phyloP scores from a whole-genome alignment of 2,113 vertebrate genomes.

The Callaeas wilsoni region DNA sequence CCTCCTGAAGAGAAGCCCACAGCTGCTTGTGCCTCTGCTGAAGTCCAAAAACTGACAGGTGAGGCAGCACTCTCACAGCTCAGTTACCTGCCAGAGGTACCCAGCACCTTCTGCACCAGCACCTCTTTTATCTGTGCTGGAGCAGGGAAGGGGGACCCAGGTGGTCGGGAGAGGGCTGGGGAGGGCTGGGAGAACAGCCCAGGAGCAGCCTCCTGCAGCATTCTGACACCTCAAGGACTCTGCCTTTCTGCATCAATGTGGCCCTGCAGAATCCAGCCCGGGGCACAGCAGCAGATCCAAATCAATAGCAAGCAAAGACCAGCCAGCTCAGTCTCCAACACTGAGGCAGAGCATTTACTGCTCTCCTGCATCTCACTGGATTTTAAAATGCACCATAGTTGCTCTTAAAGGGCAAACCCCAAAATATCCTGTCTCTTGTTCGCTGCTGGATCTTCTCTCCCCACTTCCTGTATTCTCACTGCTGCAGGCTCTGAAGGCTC shows the following conservation, averaged over 20 bases:
- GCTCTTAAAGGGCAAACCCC: neutral
- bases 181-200: neutral
- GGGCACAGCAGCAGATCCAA: neutral
- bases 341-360: neutral
- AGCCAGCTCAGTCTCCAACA: neutral
- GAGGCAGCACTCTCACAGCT: neutral
- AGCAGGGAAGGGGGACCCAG: neutral
- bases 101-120: neutral
- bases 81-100: neutral
- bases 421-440: neutral
- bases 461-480: neutral
- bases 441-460: neutral
- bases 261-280: neutral
- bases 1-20: neutral
- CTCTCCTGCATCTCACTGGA: neutral
- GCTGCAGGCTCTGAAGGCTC: neutral
- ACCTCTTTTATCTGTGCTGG: neutral
- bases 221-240: accelerated
- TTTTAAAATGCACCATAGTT: neutral
- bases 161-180: neutral
- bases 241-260: neutral
- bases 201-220: neutral
- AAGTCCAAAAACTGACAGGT: slow-evolving; percentile 15
- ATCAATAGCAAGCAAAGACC: neutral
- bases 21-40: neutral